Conservation (phyloP, 2,113 vertebrate species). For the Pollimyrus isidori region DNA sequence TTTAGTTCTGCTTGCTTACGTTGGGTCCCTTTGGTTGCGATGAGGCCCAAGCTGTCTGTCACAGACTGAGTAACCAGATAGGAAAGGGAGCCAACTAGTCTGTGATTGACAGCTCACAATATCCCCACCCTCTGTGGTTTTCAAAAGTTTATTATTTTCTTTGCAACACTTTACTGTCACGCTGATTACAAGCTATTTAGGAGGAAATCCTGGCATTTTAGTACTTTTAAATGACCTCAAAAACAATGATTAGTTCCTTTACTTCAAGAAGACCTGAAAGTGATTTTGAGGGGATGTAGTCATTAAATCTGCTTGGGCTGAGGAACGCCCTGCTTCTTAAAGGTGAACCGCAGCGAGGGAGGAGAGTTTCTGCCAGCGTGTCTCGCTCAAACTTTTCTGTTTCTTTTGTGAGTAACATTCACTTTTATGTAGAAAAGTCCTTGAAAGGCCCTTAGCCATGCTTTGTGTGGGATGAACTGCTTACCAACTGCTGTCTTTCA, state of each 20-base stretch:
- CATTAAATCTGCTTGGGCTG: background rate
- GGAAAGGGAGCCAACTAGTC: background rate
- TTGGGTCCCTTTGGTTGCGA: background rate
- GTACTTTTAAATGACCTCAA: background rate
- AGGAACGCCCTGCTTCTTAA: background rate
- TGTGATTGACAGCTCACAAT: background rate
- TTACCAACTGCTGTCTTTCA: background rate
- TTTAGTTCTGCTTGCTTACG: background rate
- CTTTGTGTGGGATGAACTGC: background rate
- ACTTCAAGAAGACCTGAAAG: background rate
- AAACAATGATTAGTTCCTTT: background rate
- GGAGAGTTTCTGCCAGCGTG: background rate
- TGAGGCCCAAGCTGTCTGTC: background rate
- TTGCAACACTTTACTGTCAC: background rate
- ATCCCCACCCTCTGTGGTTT: background rate
- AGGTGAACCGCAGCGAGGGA: background rate
- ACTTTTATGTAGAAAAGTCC: background rate
- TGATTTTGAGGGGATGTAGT: background rate
- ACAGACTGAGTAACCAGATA: background rate
- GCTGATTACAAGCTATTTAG: background rate
- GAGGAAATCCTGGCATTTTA: background rate
- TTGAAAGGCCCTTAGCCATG: background rate
- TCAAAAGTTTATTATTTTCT: background rate
- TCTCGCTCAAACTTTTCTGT: background rate
- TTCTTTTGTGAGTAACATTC: background rate